Evolutionary conservation across 1,140 invertebrate species (phyloP), one percentile per base, ranked within the genome.

Genomic region (Tribolium castaneum): DNA sequence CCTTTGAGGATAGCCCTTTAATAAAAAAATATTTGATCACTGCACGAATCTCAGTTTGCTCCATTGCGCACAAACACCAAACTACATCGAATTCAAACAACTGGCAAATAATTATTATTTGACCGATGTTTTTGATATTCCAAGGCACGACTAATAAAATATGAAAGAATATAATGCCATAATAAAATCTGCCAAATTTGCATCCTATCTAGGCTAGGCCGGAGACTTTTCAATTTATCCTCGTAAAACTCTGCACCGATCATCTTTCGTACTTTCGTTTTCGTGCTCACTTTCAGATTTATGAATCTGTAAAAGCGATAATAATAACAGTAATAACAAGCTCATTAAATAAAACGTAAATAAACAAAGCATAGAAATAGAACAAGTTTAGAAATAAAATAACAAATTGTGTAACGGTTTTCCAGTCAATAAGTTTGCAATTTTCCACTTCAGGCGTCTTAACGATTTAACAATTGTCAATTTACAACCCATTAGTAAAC

Each of bases 331-430:
- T 45, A 45, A 45, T 45, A 10, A 45, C 39, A 45, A 45, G 39
- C 39, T 45, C 39, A 45, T 45, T 45, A 45, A 45, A 45, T 10
- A n/a, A 45, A 59, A 59, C 19, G n/a, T 59, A 59, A 59, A 59
- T 30, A 59, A 59, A 19, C 54, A 59, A 59, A n/a, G 2, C 16
- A 19, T 19, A n/a, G 14, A 59, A 59, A 59, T 59, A 59, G 54
- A 59, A 30, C 13, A 19, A 16, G 51, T 59, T 59, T 9, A 22
- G 54, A 59, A 59, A 59, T 59, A 59, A 59, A 59, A 59, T 59
- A 59, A 19, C 54, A 12, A 19, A 59, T 59, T 59, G 19, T 59
- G 54, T 59, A 59, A 59, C 54, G 19, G 3, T 56, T n/a, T 14
- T n/a, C 10, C 10, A 22, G 54, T 59, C 54, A 19, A 59, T 45